phyloP scores from a whole-genome alignment of 1,140 invertebrate species.

The Magallana angulata region DNA sequence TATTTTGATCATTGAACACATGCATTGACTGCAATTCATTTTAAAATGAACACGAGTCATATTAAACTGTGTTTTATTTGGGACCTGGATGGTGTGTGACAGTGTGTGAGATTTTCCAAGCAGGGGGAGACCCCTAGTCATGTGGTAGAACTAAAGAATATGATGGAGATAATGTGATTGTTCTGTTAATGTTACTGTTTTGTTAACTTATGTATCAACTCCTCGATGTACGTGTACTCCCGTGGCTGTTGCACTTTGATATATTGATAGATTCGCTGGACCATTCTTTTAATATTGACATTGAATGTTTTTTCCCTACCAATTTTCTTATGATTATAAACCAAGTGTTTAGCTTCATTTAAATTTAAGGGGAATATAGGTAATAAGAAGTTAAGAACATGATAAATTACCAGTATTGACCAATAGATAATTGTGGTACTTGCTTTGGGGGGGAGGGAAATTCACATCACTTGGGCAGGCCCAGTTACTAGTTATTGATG shows the following conservation, averaged over 20 bases:
- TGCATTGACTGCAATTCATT: constrained; percentile 28
- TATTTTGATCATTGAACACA: constrained; percentile 21
- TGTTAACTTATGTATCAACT: constrained; percentile 20
- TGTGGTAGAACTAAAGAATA: neutral
- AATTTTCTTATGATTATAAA: no score
- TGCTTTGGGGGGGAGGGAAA: neutral
- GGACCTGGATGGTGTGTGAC: constrained; percentile 25
- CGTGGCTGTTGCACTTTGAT: constrained; percentile 3
- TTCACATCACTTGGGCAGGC: neutral
- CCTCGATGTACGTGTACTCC: neutral
- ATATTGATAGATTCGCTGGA: neutral
- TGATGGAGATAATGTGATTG: constrained; percentile 29
- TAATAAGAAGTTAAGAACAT: no score
- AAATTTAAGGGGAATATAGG: no score
- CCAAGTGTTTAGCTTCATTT: no score
- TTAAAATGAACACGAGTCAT: constrained; percentile 33
- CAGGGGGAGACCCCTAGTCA: neutral
- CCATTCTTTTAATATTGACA: no score
- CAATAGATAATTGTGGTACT: neutral
- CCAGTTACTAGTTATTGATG: neutral
- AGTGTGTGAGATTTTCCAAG: neutral
- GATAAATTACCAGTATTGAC: no score
- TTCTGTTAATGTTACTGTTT: constrained; percentile 23
- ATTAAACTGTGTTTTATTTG: constrained; percentile 18
- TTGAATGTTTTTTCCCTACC: no score